A percentile compares a stretch with the other conserved stretches of the same genome.
These are phyloP conservation scores for Fundulus diaphanus DNA, from an alignment of 2,797 vertebrate genomes.

Conservation along the genomic window DNA sequence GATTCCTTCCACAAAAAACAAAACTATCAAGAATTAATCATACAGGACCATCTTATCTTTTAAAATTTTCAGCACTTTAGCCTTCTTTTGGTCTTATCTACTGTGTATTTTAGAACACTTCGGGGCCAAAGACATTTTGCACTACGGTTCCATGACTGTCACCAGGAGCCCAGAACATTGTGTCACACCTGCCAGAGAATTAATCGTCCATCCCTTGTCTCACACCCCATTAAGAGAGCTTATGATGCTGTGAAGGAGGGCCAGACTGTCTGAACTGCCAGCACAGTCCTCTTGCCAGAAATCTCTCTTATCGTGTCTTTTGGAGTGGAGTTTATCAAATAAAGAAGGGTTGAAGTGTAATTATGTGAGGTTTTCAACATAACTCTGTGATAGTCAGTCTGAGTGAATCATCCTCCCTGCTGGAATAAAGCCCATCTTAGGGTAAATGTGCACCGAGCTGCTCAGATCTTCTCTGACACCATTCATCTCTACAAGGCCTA, in stretches of 20 bases:
- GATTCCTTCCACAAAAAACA: too few relatives aligned
- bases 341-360: slow-evolving; percentile 74
- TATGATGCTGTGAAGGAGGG: slow-evolving; percentile 38
- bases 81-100: background rate
- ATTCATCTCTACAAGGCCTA: slow-evolving; percentile 17
- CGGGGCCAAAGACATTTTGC: background rate
- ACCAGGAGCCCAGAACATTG: slow-evolving; percentile 7
- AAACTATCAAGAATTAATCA: background rate
- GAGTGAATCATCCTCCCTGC: slow-evolving; percentile 76
- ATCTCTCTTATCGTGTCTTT: slow-evolving; percentile 77
- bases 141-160: slow-evolving; percentile 14
- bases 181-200: slow-evolving; percentile 7
- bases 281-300: slow-evolving; percentile 56
- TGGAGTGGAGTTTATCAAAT: slow-evolving; percentile 69
- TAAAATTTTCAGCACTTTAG: background rate
- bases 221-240: slow-evolving; percentile 50
- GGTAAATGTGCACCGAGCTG: slow-evolving; percentile 36
- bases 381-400: slow-evolving; percentile 68
- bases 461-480: slow-evolving; percentile 51
- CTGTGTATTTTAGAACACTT: background rate
- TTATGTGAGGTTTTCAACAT: slow-evolving; percentile 77
- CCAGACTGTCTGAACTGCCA: slow-evolving; percentile 64
- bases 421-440: slow-evolving; percentile 64
- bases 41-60: background rate
- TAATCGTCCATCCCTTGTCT: slow-evolving; percentile 36